Conservation (phyloP, 1,140 invertebrate species). For the Ooceraea biroi region DNA sequence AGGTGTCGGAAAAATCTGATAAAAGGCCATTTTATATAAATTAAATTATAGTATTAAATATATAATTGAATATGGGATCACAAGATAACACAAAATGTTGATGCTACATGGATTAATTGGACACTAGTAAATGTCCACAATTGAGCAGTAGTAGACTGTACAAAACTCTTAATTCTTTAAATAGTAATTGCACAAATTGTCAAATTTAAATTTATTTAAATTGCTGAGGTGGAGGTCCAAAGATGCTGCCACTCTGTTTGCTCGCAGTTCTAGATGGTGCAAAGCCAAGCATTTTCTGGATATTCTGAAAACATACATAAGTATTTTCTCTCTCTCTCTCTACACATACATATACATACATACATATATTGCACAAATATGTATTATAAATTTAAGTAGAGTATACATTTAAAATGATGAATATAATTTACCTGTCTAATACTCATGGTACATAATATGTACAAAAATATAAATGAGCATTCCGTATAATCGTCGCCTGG, state of each 20-base stretch:
- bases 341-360: not conserved
- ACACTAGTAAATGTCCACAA: slow-evolving; percentile 12
- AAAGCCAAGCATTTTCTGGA: slow-evolving; percentile 99
- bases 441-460: slow-evolving; percentile 99
- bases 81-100: not conserved
- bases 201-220: slow-evolving; percentile 88
- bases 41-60: not conserved
- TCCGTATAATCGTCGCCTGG: slow-evolving; percentile 99
- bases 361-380: not conserved
- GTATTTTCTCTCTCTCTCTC: too few relatives aligned
- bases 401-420: slow-evolving; percentile 10
- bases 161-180: slow-evolving; percentile 22
- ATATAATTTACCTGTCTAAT: slow-evolving; percentile 92
- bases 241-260: slow-evolving; percentile 96
- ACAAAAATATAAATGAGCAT: slow-evolving; percentile 99
- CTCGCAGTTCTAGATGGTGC: slow-evolving; percentile 98
- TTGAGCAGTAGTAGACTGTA: not conserved
- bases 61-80: slow-evolving; percentile 4
- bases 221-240: slow-evolving; percentile 91
- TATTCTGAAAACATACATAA: slow-evolving; percentile 92
- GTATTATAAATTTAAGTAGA: not conserved
- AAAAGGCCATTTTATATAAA: not conserved
- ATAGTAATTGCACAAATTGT: not conserved
- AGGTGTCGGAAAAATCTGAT: not conserved
- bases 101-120: slow-evolving; percentile 13